Base-by-base conservation (phyloP, 2,113 vertebrate genomes). In the Probosciger aterrimus region DNA sequence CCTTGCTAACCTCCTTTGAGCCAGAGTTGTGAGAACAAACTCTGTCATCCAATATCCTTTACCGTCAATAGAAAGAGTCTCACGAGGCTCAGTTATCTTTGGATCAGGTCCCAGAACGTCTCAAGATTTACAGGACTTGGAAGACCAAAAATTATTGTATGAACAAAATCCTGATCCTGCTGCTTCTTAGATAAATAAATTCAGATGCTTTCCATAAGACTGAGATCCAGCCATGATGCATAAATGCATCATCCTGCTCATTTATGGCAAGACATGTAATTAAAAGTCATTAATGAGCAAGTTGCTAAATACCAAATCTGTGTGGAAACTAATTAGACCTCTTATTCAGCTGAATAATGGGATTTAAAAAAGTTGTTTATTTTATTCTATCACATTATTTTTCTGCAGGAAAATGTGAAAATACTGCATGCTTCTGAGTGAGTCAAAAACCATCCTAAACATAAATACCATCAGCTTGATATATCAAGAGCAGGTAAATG, bases 401-500 rank as follows among this genome's bases (percentile, higher is more conserved):
- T 92, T 53, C 43, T 88, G 64, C 46, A 65, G 44, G n/a, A 88
- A 82, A 82, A 90, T 83, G 33, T 80, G 49, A 80, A 77, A 82
- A 63, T 77, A 93, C 23, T 67, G 76, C 75, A 93, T 92, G 86
- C 74, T 91, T 91, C 87, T 92, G 79, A 85, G 80, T 46, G 81
- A 94, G 67, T 30, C 7, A 2, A 90, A 91, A 93, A 82, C 88
- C 74, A 80, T 87, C 83, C 22, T 92, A 93, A 95, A 91, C 28
- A 78, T 85, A 94, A 94, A 82, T 87, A 83, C 80, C 82, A 62
- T 82, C 85, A 95, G 59, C 57, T 78, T 81, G 46, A 93, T 86
- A 67, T 39, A 88, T 39, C 39, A 74, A 35, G 22, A 90, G 77
- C 55, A 94, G 63, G 91, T 93, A 89, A 95, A 77, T 90, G 15